Base-by-base conservation (phyloP, 2,113 vertebrate species). In the Istiophorus platypterus region DNA sequence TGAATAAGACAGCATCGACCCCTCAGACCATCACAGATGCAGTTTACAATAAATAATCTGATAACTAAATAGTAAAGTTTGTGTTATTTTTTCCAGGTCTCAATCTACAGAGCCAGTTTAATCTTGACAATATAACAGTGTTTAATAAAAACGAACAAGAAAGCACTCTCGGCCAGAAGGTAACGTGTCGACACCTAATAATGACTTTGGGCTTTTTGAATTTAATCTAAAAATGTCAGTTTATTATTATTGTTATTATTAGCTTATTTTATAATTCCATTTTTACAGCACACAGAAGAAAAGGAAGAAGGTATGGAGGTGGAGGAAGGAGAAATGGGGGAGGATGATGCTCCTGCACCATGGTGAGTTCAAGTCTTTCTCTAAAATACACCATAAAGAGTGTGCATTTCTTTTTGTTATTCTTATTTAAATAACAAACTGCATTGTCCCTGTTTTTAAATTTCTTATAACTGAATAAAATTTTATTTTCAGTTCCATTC, bases 321-420 rank as follows among this genome's bases (percentile, higher is more conserved):
- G 61, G 98, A 99, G 86, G 98, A 99, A 94, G 98, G 98, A 70
- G 98, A 99, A 93, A 99, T 99, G 97, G 98, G 98, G 79, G 98
- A 99, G 83, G 98, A 99, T 78, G 98, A 99, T 80, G 95, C 95
- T 27, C 97, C 97, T 18, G 96, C 97, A 37, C 96, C 95, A 1
- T 97, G 97, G 98, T 99, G 73, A 80, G 73, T 27, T 37, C 26
- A 52, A 29, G 18, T 37, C 7, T n/a, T 14, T 14, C 7, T 42
- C 4, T 49, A n/a, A 62, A 45, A 29, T 1, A 18, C 42, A 31
- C 31, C 1, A 6, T 24, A 3, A 31, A 12, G 29, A 34, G 17
- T 39, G 1, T n/a, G 18, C 18, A 5, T 56, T 24, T 5, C 6
- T 56, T 26, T 5, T 13, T 42, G 2, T 42, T 13, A 13, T 42